Base-by-base conservation (phyloP, 2,888 invertebrate species). In the Andrena flavipes region DNA sequence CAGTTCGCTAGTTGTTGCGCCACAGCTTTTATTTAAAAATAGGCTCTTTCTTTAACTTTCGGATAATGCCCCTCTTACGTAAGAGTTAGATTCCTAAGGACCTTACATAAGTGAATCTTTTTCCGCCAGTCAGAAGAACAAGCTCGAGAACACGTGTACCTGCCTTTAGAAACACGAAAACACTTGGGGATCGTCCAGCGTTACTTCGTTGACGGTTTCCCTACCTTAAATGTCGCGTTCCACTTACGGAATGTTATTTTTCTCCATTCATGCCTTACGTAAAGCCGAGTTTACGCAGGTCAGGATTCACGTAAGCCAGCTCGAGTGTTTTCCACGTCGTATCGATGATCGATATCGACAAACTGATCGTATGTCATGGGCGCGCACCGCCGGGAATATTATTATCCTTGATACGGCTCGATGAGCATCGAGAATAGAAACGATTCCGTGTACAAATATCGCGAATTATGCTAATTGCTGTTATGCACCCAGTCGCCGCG, bases 221-320 rank as follows among this genome's bases (percentile, higher is more conserved):
- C n/a, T 4, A 10, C 23, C 10, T 20, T 56, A 26, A 56, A 56
- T 26, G 56, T 10, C 56, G 56, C 56, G 26, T 60, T 60, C 60
- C n/a, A 29, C 30, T 60, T 60, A 56, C 23, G 56, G 56, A 56
- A 29, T 49, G 51, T 54, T 78, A 33, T 71, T 78, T 77, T 71
- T 71, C 51, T 56, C 42, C 67, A 23, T 20, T 48, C 79, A 33
- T 51, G 54, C 65, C 71, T 80, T 80, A 80, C 80, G 80, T 78
- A 80, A 71, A 80, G 29, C 62, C 70, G 65, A 71, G 78, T 80
- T 80, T 71, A 80, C 78, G 78, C 78, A 78, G 80, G 80, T 80
- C 80, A 65, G 78, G 78, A 78, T 65, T 51, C 63, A n/a, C 16
- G 51, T 23, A 49, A 70, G 2, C 16, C 48, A 49, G 29, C 20